phyloP scores from a whole-genome alignment of 2,113 vertebrate species.

The Sitta europaea region DNA sequence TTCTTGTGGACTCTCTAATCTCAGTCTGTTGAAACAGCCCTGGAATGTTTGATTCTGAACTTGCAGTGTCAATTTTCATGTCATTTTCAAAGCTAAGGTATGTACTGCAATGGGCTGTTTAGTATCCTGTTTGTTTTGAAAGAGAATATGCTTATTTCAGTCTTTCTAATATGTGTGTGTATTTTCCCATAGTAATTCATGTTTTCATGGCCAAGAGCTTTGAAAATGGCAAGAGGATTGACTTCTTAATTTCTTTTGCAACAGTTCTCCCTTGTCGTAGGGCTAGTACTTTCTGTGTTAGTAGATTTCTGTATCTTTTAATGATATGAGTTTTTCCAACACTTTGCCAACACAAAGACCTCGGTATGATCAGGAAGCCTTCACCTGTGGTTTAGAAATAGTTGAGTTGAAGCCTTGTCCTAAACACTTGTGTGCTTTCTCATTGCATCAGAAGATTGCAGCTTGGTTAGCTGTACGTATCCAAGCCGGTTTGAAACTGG shows the following conservation, averaged over 20 bases:
- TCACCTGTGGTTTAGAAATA: not conserved
- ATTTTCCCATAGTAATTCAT: not conserved
- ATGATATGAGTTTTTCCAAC: not conserved
- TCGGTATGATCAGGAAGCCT: not conserved
- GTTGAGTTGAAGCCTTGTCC: not conserved
- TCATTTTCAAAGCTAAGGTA: not conserved
- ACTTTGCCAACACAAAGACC: not conserved
- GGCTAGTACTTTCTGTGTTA: not conserved
- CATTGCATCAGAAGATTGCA: not conserved
- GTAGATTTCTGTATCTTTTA: not conserved
- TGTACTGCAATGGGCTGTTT: not conserved
- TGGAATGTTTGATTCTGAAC: constrained; percentile 5
- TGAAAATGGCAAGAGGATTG: not conserved
- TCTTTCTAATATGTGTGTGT: not conserved
- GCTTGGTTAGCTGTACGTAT: accelerated
- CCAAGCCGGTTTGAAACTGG: not conserved
- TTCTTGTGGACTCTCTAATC: not conserved
- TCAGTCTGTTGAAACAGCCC: not conserved
- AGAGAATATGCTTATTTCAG: not conserved
- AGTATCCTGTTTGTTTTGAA: not conserved
- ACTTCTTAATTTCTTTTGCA: not conserved
- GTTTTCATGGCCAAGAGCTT: not conserved
- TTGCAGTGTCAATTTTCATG: not conserved
- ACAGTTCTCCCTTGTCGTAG: not conserved
- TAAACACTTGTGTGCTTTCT: not conserved